Conservation (phyloP, 2,888 invertebrate species). For the Drosophila monieri region DNA sequence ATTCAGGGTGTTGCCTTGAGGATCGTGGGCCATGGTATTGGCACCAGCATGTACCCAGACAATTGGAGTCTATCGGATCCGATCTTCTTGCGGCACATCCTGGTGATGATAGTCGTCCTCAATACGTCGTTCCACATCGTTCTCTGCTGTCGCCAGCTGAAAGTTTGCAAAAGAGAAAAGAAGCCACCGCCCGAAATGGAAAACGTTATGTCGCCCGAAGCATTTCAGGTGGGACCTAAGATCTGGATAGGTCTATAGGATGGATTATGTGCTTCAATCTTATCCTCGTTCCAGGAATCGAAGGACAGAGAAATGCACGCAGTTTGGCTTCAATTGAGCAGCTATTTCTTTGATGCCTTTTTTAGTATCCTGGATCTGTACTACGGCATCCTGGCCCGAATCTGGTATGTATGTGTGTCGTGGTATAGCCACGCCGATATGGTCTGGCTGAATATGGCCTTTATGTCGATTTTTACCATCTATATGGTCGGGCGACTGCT, state of each 20-base stretch:
- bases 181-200: slow-evolving; percentile 14
- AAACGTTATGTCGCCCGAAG: slow-evolving; percentile 9
- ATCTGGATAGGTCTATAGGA: too few species aligned
- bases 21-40: slow-evolving; percentile 13
- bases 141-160: slow-evolving; percentile 57
- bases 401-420: slow-evolving; percentile 40
- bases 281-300: neutral
- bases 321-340: slow-evolving; percentile 29
- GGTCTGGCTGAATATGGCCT: slow-evolving; percentile 59
- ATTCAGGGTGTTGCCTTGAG: neutral
- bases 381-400: slow-evolving; percentile 22
- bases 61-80: slow-evolving; percentile 35
- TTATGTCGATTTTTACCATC: slow-evolving; percentile 36
- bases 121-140: slow-evolving; percentile 40
- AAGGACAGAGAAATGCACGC: slow-evolving; percentile 38
- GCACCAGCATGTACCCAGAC: slow-evolving; percentile 24
- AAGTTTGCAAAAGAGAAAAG: neutral
- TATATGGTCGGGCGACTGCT: slow-evolving; percentile 52
- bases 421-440: slow-evolving; percentile 40
- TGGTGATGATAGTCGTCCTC: slow-evolving; percentile 36
- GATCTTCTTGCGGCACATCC: slow-evolving; percentile 51
- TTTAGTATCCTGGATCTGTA: slow-evolving; percentile 56
- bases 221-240: slow-evolving; percentile 8
- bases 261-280: too few species aligned
- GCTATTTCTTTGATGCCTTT: slow-evolving; percentile 35